Evolutionary conservation across 2,113 vertebrate species (phyloP), one percentile per base, ranked within the genome.

Genomic region (Lagopus muta): DNA sequence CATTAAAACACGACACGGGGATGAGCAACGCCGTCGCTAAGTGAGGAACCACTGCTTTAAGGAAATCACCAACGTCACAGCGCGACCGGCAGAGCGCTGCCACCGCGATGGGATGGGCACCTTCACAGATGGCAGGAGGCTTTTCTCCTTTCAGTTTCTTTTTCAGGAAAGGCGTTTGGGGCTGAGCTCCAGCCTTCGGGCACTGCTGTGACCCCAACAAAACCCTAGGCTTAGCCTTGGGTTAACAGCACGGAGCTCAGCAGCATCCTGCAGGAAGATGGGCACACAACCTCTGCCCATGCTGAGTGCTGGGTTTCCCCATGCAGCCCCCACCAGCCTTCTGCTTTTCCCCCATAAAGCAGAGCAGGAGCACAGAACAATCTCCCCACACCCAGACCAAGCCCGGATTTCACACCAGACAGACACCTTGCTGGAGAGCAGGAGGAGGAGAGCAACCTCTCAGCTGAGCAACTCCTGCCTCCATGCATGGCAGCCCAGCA

Each of bases 391-490:
- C 69, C 60, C 62, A 7, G n/a, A 57, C 1, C 32, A 52, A 86
- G 42, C 10, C 47, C 62, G 81, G 77, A 25, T 70, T 66, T 84
- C 1, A 61, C 5, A 0, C 58, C 19, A 32, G 70, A 20, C 73
- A 10, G 7, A 47, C 83, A 57, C 92, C 45, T 82, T 6, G 13
- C 89, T 15, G 6, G 6, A n/a, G 82, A 21, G 48, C 0, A 8
- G 4, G 11, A 34, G 10, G 2, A 22, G 36, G 2, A 6, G 5
- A 10, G 36, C 11, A 0, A 0, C 50, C 30, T 8, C 28, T 38
- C 13, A 12, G 1, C 9, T 0, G 20, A 82, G 11, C 82, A 78
- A 80, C 87, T 76, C 80, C 86, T 4, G 8, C 62, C 58, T n/a
- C 1, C 36, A 8, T 3, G 13, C 2, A 18, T 0, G 32, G 71